Evolutionary conservation across 2,797 vertebrate genomes (phyloP).

Genomic region (Amblyraja radiata): DNA sequence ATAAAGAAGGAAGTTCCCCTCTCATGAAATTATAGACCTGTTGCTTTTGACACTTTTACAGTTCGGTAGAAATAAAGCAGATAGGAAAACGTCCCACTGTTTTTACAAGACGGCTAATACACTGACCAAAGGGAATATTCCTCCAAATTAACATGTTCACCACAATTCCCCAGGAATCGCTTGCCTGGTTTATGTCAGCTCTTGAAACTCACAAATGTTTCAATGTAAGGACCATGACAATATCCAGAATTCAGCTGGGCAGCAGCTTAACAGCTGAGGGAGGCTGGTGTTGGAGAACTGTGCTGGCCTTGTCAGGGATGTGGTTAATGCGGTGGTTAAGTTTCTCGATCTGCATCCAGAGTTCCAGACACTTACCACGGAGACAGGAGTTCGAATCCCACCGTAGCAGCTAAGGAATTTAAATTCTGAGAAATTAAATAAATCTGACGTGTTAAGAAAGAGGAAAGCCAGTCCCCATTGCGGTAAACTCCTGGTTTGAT

Average conservation of each 20-base stretch:
- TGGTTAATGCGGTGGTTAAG: no score
- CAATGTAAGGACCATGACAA: neutral
- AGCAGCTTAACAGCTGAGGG: neutral
- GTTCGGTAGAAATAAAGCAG: neutral
- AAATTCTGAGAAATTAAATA: no score
- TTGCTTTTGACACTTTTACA: neutral
- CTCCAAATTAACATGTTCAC: slow-evolving; percentile 15
- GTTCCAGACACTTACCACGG: no score
- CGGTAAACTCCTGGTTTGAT: no score
- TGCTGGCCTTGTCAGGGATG: neutral
- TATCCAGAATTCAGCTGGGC: neutral
- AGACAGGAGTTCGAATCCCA: no score
- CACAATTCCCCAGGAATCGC: neutral
- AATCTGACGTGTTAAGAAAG: no score
- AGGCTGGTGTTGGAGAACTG: neutral
- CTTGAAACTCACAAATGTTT: neutral
- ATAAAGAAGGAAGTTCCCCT: neutral
- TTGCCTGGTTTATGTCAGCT: neutral
- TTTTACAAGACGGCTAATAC: neutral
- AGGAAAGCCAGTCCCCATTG: no score
- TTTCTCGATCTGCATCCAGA: no score
- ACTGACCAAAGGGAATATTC: neutral
- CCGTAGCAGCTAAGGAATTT: no score
- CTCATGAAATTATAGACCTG: neutral
- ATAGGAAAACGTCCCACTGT: neutral